phyloP scores from a whole-genome alignment of 2,797 vertebrate genomes.

The Pteronotus mesoamericanus region DNA sequence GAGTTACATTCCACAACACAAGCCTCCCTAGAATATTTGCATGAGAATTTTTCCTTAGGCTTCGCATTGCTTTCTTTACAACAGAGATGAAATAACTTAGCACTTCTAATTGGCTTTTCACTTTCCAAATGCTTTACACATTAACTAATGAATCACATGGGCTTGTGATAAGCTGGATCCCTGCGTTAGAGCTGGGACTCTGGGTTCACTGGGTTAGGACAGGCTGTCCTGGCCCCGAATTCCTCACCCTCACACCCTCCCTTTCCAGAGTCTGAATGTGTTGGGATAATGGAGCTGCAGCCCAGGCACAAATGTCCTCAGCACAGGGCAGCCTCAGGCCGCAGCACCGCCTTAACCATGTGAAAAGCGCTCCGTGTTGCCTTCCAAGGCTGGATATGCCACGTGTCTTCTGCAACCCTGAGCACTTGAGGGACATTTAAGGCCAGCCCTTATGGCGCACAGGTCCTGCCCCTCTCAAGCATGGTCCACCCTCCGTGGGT shows the following conservation, averaged over 20 bases:
- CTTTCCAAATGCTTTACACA: slow-evolving; percentile 51
- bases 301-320: background rate
- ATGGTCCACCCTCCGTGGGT: background rate
- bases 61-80: slow-evolving; percentile 9
- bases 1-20: background rate
- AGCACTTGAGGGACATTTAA: background rate
- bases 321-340: background rate
- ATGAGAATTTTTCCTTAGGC: slow-evolving; percentile 46
- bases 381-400: background rate
- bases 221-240: background rate
- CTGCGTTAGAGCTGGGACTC: background rate
- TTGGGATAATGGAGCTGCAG: background rate
- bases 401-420: background rate
- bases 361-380: background rate
- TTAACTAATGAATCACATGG: slow-evolving; percentile 67
- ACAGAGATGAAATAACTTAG: slow-evolving; percentile 53
- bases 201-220: slow-evolving; percentile 28
- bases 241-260: background rate
- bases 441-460: background rate
- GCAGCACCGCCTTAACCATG: background rate
- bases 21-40: slow-evolving; percentile 44
- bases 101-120: slow-evolving; percentile 56
- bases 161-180: slow-evolving; percentile 17
- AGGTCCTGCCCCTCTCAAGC: background rate
- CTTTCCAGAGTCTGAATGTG: background rate